Evolutionary conservation across 2,888 invertebrate genomes (phyloP).

Genomic region (Acronicta psi): DNA sequence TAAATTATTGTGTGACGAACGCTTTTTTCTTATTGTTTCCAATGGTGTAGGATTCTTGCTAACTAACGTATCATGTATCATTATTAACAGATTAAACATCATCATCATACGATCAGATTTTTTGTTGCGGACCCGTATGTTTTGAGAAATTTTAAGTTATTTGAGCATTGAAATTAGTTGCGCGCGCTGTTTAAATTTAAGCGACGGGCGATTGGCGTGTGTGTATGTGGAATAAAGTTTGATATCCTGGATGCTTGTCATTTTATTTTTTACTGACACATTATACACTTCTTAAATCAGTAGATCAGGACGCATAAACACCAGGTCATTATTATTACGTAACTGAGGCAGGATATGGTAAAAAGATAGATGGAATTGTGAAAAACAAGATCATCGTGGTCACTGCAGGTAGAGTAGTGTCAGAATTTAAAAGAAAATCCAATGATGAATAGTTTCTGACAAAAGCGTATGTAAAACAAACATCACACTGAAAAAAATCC

Average conservation of each 20-base stretch:
- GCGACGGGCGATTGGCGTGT: slow-evolving; percentile 20
- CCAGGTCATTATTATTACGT: no score
- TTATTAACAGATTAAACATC: slow-evolving; percentile 72
- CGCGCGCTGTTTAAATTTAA: slow-evolving; percentile 13
- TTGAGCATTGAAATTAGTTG: slow-evolving; percentile 14
- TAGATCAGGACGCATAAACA: no score
- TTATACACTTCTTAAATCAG: no score
- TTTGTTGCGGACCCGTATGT: slow-evolving; percentile 64
- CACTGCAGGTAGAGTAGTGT: no score
- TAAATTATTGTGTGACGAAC: slow-evolving; percentile 62
- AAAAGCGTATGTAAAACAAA: background rate
- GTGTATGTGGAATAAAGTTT: slow-evolving; percentile 40
- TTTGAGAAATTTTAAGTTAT: slow-evolving; percentile 12
- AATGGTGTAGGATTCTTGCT: slow-evolving; percentile 65
- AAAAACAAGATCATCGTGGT: no score
- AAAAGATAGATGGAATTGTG: no score
- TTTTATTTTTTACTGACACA: slow-evolving; percentile 40
- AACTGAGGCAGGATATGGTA: no score
- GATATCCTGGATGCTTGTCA: slow-evolving; percentile 25
- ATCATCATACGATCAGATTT: slow-evolving; percentile 65
- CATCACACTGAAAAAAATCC: slow-evolving; percentile 1
- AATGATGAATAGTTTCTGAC: background rate
- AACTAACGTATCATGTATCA: slow-evolving; percentile 69
- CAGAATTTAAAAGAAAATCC: no score
- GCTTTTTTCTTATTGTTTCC: slow-evolving; percentile 54